A percentile compares a stretch with the other conserved stretches of the same genome.
Conservation (phyloP, 2,888 invertebrate genomes). For the Cheilosia scutellata region DNA sequence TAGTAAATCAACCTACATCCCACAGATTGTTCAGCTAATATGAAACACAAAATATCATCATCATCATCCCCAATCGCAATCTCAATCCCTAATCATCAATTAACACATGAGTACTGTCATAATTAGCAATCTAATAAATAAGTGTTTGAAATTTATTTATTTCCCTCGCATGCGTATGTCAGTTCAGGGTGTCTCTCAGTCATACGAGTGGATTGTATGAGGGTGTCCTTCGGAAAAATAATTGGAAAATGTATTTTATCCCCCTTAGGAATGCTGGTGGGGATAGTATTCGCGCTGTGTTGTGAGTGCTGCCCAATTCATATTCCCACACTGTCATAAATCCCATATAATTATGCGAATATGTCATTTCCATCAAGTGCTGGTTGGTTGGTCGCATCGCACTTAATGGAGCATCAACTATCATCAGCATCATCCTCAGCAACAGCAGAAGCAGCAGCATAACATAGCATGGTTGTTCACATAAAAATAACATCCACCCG, state of each 20-base stretch:
- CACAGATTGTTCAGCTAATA: conserved; percentile 54
- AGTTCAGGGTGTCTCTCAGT: background rate
- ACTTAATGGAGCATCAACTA: conserved; percentile 76
- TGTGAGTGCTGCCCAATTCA: conserved; percentile 66
- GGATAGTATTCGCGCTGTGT: conserved; percentile 8
- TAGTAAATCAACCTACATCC: background rate
- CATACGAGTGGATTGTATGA: conserved; percentile 26
- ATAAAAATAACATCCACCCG: conserved; percentile 56
- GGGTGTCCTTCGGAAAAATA: conserved; percentile 67
- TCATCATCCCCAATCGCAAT: conserved; percentile 11
- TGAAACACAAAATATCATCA: conserved; percentile 47
- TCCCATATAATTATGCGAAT: conserved; percentile 74
- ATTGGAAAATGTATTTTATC: conserved; percentile 71
- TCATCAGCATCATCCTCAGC: conserved; percentile 69
- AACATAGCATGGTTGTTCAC: conserved; percentile 37
- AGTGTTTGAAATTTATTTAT: conserved; percentile 67
- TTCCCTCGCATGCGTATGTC: conserved; percentile 48
- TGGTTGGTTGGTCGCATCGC: conserved; percentile 74
- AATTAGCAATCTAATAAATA: conserved; percentile 75
- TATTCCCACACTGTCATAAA: conserved; percentile 63
- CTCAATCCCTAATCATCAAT: conserved; percentile 72
- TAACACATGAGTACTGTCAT: conserved; percentile 65
- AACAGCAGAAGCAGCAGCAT: conserved; percentile 29
- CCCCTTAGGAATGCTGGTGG: conserved; percentile 36
- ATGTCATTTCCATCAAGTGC: conserved; percentile 72